phyloP scores from a whole-genome alignment of 2,113 vertebrate genomes.

The Psammodynastes pulverulentus region DNA sequence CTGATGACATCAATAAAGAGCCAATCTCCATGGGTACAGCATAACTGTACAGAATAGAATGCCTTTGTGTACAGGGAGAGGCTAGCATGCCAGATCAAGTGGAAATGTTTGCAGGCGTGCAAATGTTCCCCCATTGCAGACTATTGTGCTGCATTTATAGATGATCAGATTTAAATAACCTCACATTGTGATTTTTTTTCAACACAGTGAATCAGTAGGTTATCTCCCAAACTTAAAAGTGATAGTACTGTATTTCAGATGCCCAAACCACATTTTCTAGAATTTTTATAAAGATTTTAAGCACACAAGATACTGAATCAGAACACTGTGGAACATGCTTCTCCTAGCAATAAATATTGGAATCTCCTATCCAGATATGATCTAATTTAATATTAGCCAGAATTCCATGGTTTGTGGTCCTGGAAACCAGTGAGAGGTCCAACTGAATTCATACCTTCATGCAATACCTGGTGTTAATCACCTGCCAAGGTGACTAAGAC shows the following conservation, averaged over 20 bases:
- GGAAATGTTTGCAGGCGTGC: background rate
- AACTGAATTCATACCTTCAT: background rate
- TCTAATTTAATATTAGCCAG: background rate
- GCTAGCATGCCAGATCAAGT: background rate
- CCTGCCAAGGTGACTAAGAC: background rate
- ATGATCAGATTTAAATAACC: background rate
- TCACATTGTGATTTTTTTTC: background rate
- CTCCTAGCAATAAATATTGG: background rate
- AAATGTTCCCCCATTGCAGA: background rate
- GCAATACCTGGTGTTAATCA: background rate
- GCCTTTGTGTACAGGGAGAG: background rate
- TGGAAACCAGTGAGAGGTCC: background rate
- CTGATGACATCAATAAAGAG: background rate
- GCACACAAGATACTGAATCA: background rate
- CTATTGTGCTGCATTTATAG: background rate
- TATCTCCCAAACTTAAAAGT: background rate
- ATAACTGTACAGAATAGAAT: background rate
- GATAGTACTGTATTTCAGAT: background rate
- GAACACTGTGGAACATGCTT: background rate
- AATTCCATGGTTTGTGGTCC: background rate
- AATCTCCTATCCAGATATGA: background rate
- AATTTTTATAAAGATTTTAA: background rate
- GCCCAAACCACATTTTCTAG: background rate
- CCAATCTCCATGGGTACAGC: background rate
- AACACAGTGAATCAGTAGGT: background rate